Evolutionary conservation across 2,888 invertebrate species (phyloP).

Genomic region (Xylocampa areola): DNA sequence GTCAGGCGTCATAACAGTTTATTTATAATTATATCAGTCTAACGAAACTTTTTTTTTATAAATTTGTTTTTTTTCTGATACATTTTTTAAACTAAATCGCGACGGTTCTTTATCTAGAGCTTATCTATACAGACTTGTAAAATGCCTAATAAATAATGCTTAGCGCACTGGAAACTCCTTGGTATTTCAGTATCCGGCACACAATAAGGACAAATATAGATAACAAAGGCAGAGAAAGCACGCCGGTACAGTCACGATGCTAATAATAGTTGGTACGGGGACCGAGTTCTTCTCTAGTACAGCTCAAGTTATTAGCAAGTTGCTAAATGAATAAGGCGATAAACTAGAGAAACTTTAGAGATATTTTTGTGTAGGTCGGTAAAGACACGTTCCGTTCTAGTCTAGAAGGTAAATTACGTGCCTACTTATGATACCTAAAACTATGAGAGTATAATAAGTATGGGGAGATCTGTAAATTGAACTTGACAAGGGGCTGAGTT

Average conservation of each 20-base stretch:
- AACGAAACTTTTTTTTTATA: no score
- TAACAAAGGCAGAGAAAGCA: constrained; percentile 52
- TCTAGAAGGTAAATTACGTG: no score
- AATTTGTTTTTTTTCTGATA: no score
- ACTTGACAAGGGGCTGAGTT: no score
- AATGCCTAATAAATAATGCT: constrained; percentile 3
- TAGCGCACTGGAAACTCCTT: constrained; percentile 7
- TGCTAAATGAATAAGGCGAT: constrained; percentile 25
- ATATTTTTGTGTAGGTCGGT: not conserved
- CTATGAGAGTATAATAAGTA: no score
- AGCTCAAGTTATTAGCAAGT: constrained; percentile 36
- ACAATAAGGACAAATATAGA: constrained; percentile 35
- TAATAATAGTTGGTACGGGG: constrained; percentile 31
- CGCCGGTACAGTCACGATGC: constrained; percentile 23
- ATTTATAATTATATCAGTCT: no score
- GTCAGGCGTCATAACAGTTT: no score
- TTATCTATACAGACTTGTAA: no score
- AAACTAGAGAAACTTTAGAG: constrained; percentile 29
- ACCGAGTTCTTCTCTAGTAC: constrained; percentile 16
- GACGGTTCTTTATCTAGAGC: no score
- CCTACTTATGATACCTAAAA: no score
- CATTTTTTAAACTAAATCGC: no score
- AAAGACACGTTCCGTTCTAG: not conserved
- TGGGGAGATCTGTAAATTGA: no score
- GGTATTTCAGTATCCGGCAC: constrained; percentile 25